Evolutionary conservation across 2,888 invertebrate genomes (phyloP), one percentile per base, ranked within the genome.

Genomic region (Temnothorax ravouxi): DNA sequence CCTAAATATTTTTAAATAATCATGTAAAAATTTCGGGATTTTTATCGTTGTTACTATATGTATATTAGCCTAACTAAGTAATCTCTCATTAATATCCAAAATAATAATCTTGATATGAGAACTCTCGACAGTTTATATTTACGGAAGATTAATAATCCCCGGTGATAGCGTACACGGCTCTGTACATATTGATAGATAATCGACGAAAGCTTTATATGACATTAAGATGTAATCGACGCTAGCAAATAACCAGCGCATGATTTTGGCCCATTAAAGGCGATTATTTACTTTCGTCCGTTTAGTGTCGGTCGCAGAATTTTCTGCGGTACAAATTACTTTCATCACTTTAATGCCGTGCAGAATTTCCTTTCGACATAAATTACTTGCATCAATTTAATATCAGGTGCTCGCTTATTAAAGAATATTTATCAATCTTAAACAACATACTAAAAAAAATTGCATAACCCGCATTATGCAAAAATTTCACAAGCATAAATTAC

Each of bases 351-450:
- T 62, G 34, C 56, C 21, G 6, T 59, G 18, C 9, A n/a, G n/a
- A 67, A 13, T 52, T 69, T 54, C 8, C 41, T 25, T 41, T 41
- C 71, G 41, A 69, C n/a, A 54, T 34, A 74, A 74, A 80, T 80
- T 74, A 59, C 56, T 64, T n/a, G 47, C 38, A 47, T 59, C 74
- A 47, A 72, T 25, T 59, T 59, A 54, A 79, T 59, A 44, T 71
- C 56, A 4, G 21, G 21, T 18, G 72, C 56, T 47, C 54, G 56
- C 34, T 79, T 56, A 79, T 79, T 71, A 79, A 79, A 41, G 29
- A 79, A 56, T 71, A 79, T 72, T 79, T 71, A 71, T 79, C 77
- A 79, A 72, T 80, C 34, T 59, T 80, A 41, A 47, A 59, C 21
- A 50, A 34, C 59, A 18, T 74, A 34, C 18, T 59, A 38, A 6